phyloP scores from a whole-genome alignment of 2,113 vertebrate species.

The Halcyon malimbica region DNA sequence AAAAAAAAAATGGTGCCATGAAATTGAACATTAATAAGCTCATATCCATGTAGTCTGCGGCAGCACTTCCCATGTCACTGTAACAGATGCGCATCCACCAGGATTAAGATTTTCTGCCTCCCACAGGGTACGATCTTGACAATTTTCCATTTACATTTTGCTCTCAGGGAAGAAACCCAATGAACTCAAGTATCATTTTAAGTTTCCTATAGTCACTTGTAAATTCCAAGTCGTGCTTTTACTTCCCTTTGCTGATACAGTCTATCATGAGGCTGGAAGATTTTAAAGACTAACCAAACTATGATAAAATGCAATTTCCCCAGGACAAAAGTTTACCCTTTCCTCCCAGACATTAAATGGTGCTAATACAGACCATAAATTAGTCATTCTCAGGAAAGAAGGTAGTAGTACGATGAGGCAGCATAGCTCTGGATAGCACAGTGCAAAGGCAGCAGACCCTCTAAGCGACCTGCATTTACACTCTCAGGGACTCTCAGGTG shows the following conservation, averaged over 20 bases:
- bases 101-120: not conserved
- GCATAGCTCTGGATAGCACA: accelerated
- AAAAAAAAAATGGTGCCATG: not conserved
- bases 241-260: not conserved
- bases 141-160: not conserved
- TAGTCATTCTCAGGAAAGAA: not conserved
- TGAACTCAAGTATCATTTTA: not conserved
- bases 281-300: not conserved
- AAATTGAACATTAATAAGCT: not conserved
- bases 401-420: not conserved
- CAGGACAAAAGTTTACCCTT: not conserved
- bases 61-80: not conserved
- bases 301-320: not conserved
- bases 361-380: not conserved
- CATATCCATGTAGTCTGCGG: not conserved
- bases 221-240: not conserved
- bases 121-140: not conserved
- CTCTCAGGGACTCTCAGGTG: not conserved
- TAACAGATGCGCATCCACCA: not conserved
- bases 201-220: not conserved
- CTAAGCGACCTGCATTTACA: not conserved
- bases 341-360: not conserved
- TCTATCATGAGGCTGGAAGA: not conserved
- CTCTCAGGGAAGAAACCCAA: not conserved
- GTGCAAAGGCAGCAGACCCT: not conserved